Evolutionary conservation across 2,113 vertebrate genomes (phyloP).

Genomic region (Alethe castanea): DNA sequence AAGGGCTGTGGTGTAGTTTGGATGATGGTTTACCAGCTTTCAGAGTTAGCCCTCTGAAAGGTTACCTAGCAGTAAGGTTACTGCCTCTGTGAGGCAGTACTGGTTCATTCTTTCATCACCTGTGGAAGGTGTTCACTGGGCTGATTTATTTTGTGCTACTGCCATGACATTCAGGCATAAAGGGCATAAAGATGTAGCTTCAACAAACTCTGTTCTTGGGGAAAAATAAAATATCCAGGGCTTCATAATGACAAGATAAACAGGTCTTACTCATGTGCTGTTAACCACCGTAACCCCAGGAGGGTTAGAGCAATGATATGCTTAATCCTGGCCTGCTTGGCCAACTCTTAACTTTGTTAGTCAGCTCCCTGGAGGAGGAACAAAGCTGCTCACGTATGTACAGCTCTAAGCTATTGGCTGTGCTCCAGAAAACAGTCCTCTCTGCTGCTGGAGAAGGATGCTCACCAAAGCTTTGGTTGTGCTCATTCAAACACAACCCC

Average conservation of each 20-base stretch:
- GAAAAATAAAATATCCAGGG: background rate
- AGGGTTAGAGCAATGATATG: background rate
- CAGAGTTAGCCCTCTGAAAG: background rate
- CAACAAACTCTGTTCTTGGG: background rate
- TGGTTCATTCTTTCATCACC: background rate
- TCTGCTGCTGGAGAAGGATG: background rate
- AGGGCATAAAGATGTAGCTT: background rate
- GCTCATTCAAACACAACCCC: background rate
- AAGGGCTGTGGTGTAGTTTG: background rate
- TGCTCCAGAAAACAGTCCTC: background rate
- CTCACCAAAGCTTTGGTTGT: background rate
- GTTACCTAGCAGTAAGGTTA: background rate
- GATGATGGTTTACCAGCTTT: background rate
- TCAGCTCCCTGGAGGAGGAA: slow-evolving; percentile 31
- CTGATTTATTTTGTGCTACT: background rate
- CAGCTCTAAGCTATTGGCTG: slow-evolving; percentile 26
- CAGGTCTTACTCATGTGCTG: background rate
- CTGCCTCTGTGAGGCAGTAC: background rate
- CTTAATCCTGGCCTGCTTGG: slow-evolving; percentile 20
- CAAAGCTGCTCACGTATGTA: background rate
- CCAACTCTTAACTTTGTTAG: slow-evolving; percentile 20
- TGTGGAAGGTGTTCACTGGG: background rate
- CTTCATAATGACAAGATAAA: background rate
- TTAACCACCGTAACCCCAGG: background rate
- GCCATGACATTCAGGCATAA: background rate